A percentile compares a stretch with the other conserved stretches of the same genome.
phyloP scores from a whole-genome alignment of 2,113 vertebrate genomes.

The Dromiciops gliroides region DNA sequence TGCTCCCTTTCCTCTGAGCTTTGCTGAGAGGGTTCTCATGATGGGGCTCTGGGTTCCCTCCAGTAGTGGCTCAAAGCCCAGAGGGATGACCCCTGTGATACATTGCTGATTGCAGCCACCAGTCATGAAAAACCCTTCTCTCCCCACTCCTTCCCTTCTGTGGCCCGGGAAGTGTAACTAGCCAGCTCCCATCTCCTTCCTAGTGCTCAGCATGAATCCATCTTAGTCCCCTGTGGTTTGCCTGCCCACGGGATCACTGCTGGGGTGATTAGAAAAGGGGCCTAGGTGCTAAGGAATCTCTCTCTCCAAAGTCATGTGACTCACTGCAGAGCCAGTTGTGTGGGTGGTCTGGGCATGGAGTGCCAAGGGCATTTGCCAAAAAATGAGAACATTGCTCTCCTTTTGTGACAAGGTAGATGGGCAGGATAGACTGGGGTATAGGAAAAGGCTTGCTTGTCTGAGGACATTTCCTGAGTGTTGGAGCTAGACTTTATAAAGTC shows the following conservation, averaged over 20 bases:
- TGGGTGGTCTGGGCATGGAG: neutral
- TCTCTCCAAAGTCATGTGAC: neutral
- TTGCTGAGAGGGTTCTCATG: neutral
- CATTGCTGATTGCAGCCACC: neutral
- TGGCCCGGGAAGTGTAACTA: neutral
- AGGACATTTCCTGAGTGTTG: neutral
- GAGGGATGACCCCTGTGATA: neutral
- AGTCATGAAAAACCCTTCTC: neutral
- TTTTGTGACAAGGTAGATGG: neutral
- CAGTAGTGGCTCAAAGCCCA: neutral
- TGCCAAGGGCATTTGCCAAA: neutral
- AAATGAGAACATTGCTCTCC: neutral
- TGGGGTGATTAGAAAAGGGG: neutral
- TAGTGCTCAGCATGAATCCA: neutral
- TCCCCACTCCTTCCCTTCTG: neutral
- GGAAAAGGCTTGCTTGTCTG: neutral
- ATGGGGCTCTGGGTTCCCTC: neutral
- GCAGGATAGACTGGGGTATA: neutral
- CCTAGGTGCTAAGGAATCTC: neutral
- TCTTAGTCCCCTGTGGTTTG: neutral
- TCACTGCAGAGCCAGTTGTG: neutral
- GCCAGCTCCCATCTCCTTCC: neutral
- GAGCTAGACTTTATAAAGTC: neutral
- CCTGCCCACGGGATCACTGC: neutral
- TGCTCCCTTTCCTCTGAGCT: neutral